Percentiles rank a stretch among this genome's conserved stretches.
phyloP scores from a whole-genome alignment of 2,797 vertebrate genomes.

The Varecia variegata region DNA sequence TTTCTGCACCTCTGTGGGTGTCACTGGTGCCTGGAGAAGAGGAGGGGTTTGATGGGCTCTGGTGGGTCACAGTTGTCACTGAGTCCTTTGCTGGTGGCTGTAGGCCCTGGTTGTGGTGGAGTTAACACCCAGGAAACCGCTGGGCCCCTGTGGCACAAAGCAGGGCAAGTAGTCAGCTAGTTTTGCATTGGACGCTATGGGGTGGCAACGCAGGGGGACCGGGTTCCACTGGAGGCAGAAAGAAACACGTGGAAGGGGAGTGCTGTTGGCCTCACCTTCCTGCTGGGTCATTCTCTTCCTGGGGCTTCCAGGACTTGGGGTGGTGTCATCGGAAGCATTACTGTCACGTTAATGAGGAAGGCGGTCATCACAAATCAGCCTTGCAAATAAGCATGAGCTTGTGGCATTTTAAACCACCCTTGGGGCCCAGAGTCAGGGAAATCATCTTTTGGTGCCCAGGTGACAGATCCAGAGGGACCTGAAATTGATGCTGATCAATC shows the following conservation, averaged over 20 bases:
- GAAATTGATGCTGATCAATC: neutral
- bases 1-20: neutral
- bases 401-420: conserved; percentile 8
- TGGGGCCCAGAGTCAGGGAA: neutral
- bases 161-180: neutral
- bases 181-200: neutral
- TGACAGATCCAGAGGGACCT: neutral
- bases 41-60: neutral
- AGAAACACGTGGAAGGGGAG: neutral
- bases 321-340: neutral
- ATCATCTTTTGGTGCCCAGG: neutral
- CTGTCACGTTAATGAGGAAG: conserved; percentile 41
- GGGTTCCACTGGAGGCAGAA: neutral
- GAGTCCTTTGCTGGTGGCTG: neutral
- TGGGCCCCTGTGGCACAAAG: neutral
- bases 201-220: neutral
- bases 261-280: neutral
- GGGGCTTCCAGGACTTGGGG: neutral
- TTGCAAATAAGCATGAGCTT: neutral
- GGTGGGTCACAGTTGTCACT: neutral
- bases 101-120: neutral
- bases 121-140: neutral
- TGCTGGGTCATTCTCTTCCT: conserved; percentile 8
- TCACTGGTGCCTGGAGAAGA: neutral
- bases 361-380: neutral